Percentiles rank a stretch among this genome's conserved stretches.
These are phyloP conservation scores for Homarus americanus DNA, from an alignment of 1,140 invertebrate genomes.

Conservation along the genomic window DNA sequence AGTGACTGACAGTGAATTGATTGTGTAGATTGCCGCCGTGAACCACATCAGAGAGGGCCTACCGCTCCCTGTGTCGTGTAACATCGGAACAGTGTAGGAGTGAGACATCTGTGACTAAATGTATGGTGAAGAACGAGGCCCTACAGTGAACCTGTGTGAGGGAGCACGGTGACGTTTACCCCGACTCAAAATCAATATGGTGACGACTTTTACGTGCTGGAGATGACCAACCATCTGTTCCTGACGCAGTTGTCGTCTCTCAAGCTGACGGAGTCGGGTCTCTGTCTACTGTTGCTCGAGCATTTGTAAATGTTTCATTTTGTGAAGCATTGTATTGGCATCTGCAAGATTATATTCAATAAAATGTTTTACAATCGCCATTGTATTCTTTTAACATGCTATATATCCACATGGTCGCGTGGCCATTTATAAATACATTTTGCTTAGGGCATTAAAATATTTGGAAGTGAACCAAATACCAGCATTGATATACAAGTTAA, in stretches of 20 bases:
- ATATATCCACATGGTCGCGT: background rate
- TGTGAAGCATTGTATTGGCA: slow-evolving; percentile 44
- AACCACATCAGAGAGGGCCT: slow-evolving; percentile 33
- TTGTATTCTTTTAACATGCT: slow-evolving; percentile 24
- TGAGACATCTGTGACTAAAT: slow-evolving; percentile 13
- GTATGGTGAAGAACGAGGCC: slow-evolving; percentile 5
- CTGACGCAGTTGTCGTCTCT: slow-evolving; percentile 7
- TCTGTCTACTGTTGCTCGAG: slow-evolving; percentile 14
- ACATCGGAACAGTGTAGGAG: background rate
- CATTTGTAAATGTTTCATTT: slow-evolving; percentile 6
- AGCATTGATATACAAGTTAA: too few species aligned
- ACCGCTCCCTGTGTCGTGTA: slow-evolving; percentile 27
- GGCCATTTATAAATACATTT: background rate
- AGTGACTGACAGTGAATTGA: background rate
- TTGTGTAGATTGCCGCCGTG: slow-evolving; percentile 24
- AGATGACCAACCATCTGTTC: background rate
- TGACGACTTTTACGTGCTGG: slow-evolving; percentile 19
- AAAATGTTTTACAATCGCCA: slow-evolving; percentile 49
- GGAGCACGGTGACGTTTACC: background rate
- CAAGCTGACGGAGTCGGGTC: slow-evolving; percentile 1
- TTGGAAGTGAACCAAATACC: background rate
- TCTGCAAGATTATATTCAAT: slow-evolving; percentile 47
- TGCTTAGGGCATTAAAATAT: too few species aligned
- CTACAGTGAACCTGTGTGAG: too few species aligned
- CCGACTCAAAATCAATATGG: background rate